Percentiles rank a stretch among this genome's conserved stretches.
phyloP scores from a whole-genome alignment of 1,140 invertebrate species.

The Centruroides sculpturatus region DNA sequence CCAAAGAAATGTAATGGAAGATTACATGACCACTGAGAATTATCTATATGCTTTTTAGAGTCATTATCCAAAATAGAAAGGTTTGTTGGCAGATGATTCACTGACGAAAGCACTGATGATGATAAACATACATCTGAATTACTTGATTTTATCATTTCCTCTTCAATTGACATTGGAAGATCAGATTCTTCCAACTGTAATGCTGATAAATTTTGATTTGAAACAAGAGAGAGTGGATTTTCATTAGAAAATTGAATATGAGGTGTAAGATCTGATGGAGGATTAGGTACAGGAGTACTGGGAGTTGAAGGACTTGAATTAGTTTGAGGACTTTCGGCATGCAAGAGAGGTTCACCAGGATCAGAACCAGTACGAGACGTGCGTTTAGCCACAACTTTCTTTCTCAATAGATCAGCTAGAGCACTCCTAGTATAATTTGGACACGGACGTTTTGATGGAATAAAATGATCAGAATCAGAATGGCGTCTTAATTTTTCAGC shows the following conservation, averaged over 20 bases:
- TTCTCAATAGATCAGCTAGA: slow-evolving; percentile 18
- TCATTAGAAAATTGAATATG: background rate
- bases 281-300: background rate
- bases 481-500: slow-evolving; percentile 41
- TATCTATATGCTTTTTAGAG: background rate
- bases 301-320: too few relatives aligned
- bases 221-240: background rate
- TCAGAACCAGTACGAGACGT: slow-evolving; percentile 19
- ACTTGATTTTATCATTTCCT: background rate
- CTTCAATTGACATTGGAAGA: background rate
- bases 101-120: too few relatives aligned
- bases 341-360: slow-evolving; percentile 16
- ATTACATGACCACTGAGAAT: background rate
- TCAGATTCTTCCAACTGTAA: background rate
- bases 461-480: slow-evolving; percentile 46
- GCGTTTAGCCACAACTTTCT: slow-evolving; percentile 18
- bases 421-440: slow-evolving; percentile 11
- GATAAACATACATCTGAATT: background rate
- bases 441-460: slow-evolving; percentile 36
- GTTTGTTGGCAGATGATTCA: background rate
- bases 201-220: background rate
- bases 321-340: background rate
- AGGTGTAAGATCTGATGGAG: background rate
- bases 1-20: too few relatives aligned
- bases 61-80: background rate